Base-by-base conservation (phyloP, 2,888 invertebrate genomes). In the Spodoptera picta region DNA sequence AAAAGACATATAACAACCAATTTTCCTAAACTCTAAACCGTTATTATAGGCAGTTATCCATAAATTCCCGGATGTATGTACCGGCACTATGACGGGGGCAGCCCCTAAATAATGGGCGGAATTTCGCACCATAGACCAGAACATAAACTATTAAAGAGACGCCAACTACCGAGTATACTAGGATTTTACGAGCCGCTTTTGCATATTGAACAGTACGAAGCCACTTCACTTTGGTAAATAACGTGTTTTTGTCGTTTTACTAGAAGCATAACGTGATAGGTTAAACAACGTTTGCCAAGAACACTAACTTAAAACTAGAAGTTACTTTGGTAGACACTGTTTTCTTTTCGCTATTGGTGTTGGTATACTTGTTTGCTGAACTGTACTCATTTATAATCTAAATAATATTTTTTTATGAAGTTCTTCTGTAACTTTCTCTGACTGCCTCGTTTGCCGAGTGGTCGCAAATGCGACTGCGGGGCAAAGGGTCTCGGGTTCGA, bases 31-130 rank as follows among this genome's bases (percentile, higher is more conserved):
- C 49, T 68, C 36, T 12, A 66, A 54, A 63, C 43, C 48, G 60
- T 61, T 53, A 65, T 49, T 69, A 75, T 69, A 74, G 78, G 80
- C 83, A 83, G 75, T 79, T 74, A 72, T 64, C 83, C 72, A 88
- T 89, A 88, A 88, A 90, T 89, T 76, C 65, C 79, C 81, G 85
- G 83, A 83, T 84, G 84, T 83, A 80, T 80, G 80, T 57, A 83
- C 84, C 79, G 55, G 52, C 85, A 81, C 87, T 87, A 87, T 89
- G 88, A 89, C 85, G 85, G 85, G 83, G 80, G 75, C 81, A 80
- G 81, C 80, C 85, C 85, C 84, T 87, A 86, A 90, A 89, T 90
- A 89, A 90, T 90, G 87, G 89, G 83, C 86, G 88, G 89, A 90
- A 88, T 87, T 85, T 87, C 85, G 85, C 85, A 71, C 89, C 87